Base-by-base conservation (phyloP, 2,797 vertebrate species). In the Gouania willdenowi region DNA sequence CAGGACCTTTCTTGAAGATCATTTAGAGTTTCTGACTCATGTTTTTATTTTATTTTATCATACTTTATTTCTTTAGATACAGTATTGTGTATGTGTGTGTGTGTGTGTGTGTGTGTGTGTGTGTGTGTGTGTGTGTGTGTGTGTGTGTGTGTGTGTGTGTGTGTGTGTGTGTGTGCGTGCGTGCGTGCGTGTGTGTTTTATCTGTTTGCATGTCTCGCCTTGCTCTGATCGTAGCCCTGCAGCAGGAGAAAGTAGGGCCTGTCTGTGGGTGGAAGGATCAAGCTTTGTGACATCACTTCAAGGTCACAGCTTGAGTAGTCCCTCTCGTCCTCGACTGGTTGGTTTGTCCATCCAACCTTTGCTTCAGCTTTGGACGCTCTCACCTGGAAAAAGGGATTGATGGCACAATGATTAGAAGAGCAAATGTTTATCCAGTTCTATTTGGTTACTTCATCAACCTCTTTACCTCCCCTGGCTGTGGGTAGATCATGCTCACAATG, bases 191-290 rank as follows among this genome's bases (percentile, higher is more conserved):
- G 43, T 41, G 70, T n/a, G 78, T 76, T 77, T 75, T 50, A 84
- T 73, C 81, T 65, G 50, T 60, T 30, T 54, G 65, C 86, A 61
- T 81, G 86, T 80, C 88, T 83, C 72, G 89, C 94, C 93, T 94
- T 93, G 77, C 88, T 89, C 62, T 93, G 92, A 59, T 92, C 91
- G 37, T 92, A 97, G 39, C 94, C 92, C 80, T 94, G 91, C 41
- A 95, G 86, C 72, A 94, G 79, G 55, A 95, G 85, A 67, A 95
- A 94, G 65, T 95, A 94, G 33, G 94, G 93, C 26, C 86, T 86
- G 52, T 94, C 91, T 18, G 88, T 90, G 15, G 93, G 94, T 9
- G 94, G 92, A 69, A 94, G 93, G 57, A 95, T 94, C 62, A 95
- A 82, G 71, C 90, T 94, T 57, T 95, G 93, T 25, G 93, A 91